Base-by-base conservation (phyloP, 2,888 invertebrate genomes). In the Caprella mutica region DNA sequence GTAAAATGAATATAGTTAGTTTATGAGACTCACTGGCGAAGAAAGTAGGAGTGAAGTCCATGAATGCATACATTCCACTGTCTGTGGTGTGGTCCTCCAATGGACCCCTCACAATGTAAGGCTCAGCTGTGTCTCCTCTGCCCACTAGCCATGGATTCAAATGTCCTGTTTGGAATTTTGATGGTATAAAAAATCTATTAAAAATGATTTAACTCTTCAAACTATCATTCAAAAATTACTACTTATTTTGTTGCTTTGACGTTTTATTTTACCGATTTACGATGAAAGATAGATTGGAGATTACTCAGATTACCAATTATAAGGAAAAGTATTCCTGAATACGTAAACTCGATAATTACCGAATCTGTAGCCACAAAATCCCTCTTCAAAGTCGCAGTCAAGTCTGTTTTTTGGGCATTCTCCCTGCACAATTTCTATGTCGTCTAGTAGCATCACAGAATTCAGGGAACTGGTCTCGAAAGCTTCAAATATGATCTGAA, bases 11-110 rank as follows among this genome's bases (percentile, higher is more conserved):
- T n/a, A n/a, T n/a, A n/a, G n/a, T n/a, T n/a, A n/a, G n/a, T n/a
- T n/a, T n/a, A n/a, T n/a, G n/a, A n/a, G n/a, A 9, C 42, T 27
- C 43, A 53, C 53, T 12, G 8, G n/a, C 17, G 29, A 27, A 9
- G 12, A 2, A 12, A 30, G 23, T 17, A n/a, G 27, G 4, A 14
- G 61, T 61, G 50, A 61, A 61, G 55, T 61, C 58, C 24, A 58
- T 26, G 24, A 58, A 61, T 4, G 61, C 58, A 42, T 57, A 61
- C 42, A 61, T 33, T 14, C 61, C 61, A 51, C 55, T n/a, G 27
- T 12, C 23, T 52, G 42, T 29, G 6, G 46, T 46, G 17, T 46
- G 46, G 46, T 46, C 46, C 29, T 24, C 27, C 4, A 5, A n/a
- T 19, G 55, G 61, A 3, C 58, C 61, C 8, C 54, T 38, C 9